Base-by-base conservation (phyloP, 2,888 invertebrate genomes). In the Chorisops tibialis region DNA sequence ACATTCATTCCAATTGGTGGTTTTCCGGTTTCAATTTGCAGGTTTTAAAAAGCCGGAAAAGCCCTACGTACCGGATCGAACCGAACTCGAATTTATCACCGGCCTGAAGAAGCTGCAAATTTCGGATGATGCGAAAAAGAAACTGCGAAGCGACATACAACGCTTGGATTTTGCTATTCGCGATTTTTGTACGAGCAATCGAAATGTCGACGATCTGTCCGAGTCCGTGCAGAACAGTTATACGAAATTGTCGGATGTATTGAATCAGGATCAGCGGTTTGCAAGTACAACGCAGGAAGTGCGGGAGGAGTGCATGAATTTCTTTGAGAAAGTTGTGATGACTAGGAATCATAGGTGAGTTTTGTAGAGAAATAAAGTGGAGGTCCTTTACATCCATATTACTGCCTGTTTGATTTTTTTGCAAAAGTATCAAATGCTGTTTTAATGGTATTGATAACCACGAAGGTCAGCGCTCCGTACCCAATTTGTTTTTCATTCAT, bases 321-420 rank as follows among this genome's bases (percentile, higher is more conserved):
- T 92, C 74, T 89, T 93, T 49, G 99, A 99, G 79, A 92, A 91
- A 72, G 94, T 93, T 74, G 85, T 96, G 52, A 96, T 96, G 87
- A 89, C 91, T 0, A 86, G 89, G 71, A 82, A 96, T 63, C 97
- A 98, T 74, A 87, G 89, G 87, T 87, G 72, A 81, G 81, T 2
- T 30, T 2, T 2, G 30, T 30, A 30, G 30, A n/a, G n/a, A n/a
- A n/a, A n/a, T n/a, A n/a, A n/a, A n/a, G n/a, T n/a, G n/a, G n/a
- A n/a, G n/a, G n/a, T n/a, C n/a, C n/a, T n/a, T n/a, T n/a, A n/a
- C n/a, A n/a, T n/a, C 12, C 6, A 9, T 37, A 37, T 37, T 37
- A 11, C 12, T 9, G 11, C 12, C 12, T 9, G 37, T 37, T 37
- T 37, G 37, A 11, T 37, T 37, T 37, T 37, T 37, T 37, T 37